Conservation (phyloP, 2,113 vertebrate genomes). For the Seriola dumerili region DNA sequence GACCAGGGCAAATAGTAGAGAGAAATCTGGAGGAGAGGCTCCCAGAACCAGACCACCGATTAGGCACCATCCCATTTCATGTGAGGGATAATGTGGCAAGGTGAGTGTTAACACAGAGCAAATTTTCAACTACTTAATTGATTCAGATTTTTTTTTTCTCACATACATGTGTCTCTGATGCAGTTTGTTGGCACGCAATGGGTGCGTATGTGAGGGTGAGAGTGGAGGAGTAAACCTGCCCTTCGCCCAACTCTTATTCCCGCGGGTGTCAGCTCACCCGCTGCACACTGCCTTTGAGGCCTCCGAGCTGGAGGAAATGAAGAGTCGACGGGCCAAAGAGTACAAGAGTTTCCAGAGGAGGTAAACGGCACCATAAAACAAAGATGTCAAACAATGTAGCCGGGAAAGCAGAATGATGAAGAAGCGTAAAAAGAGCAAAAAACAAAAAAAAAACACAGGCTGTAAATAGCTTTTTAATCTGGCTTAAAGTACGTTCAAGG, state of each 20-base stretch:
- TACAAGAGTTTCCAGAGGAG: constrained; percentile 87
- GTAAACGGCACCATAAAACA: constrained; percentile 62
- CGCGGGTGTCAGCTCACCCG: constrained; percentile 81
- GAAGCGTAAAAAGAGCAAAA: background rate
- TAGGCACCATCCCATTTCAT: constrained; percentile 76
- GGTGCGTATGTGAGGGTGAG: constrained; percentile 88
- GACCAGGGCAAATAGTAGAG: constrained; percentile 59
- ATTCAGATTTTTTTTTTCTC: background rate
- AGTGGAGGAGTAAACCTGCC: constrained; percentile 81
- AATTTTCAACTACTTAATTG: background rate
- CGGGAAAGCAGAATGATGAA: background rate
- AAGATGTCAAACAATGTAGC: background rate
- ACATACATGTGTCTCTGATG: background rate
- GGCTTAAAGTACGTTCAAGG: background rate
- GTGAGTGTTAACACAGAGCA: constrained; percentile 52
- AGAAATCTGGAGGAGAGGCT: constrained; percentile 75
- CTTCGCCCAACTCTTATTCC: constrained; percentile 85
- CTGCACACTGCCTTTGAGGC: constrained; percentile 85
- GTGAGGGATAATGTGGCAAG: constrained; percentile 74
- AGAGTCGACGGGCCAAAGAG: constrained; percentile 85
- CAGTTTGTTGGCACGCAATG: constrained; percentile 89
- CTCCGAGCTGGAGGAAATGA: constrained; percentile 83
- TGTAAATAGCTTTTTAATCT: background rate
- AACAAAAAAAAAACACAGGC: background rate
- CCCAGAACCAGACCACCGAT: constrained; percentile 58